These are phyloP conservation scores for Chloroceryle aenea DNA, from an alignment of 2,113 vertebrate species.

Conservation along the genomic window DNA sequence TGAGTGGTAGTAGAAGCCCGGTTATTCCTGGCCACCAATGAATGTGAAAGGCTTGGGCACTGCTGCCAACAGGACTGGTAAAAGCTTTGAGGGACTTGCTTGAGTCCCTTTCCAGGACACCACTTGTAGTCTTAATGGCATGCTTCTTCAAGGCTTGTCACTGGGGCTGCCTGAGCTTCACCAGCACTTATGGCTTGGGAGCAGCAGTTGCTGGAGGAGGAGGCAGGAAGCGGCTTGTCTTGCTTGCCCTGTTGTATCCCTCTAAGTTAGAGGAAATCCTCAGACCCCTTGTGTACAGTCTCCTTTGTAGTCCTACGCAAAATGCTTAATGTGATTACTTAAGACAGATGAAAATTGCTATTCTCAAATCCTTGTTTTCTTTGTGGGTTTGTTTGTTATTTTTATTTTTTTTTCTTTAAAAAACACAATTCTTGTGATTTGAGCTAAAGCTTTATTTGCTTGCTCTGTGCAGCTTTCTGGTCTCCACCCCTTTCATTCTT, in stretches of 20 bases:
- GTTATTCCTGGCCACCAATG: neutral
- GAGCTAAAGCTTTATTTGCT: neutral
- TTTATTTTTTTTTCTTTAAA: neutral
- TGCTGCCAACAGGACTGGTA: neutral
- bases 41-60: neutral
- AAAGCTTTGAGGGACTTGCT: too few species aligned
- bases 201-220: neutral
- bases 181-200: fast-evolving
- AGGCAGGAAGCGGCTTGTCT: neutral
- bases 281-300: neutral
- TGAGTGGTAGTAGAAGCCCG: neutral
- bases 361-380: neutral
- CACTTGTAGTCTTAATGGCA: neutral
- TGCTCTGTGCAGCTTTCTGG: neutral
- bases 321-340: neutral
- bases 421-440: neutral
- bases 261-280: too few species aligned
- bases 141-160: neutral
- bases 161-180: neutral
- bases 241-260: neutral
- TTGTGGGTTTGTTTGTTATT: too few species aligned
- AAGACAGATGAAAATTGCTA: neutral
- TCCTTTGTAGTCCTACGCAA: neutral
- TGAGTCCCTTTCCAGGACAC: neutral
- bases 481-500: neutral